Evolutionary conservation across 2,113 vertebrate species (phyloP).

Genomic region (Chaetodon trifascialis): DNA sequence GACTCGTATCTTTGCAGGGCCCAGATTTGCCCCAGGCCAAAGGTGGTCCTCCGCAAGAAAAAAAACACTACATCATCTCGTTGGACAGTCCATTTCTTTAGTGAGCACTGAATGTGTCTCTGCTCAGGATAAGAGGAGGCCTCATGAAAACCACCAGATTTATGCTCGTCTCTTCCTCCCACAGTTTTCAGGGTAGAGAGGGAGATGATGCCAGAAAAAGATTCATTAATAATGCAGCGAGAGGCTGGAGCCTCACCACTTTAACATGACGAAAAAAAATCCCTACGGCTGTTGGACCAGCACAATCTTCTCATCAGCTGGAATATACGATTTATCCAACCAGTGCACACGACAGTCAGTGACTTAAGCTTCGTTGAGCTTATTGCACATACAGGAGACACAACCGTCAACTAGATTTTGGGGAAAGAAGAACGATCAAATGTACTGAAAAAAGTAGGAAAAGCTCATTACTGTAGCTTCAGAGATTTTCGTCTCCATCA

Average conservation of each 20-base stretch:
- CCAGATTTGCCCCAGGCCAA: not conserved
- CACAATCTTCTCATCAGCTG: constrained; percentile 28
- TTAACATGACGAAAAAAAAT: constrained; percentile 51
- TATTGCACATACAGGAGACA: constrained; percentile 32
- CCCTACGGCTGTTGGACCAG: constrained; percentile 42
- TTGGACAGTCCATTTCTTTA: not conserved
- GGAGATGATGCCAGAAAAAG: constrained; percentile 75
- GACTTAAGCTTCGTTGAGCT: constrained; percentile 16
- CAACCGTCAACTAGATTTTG: constrained; percentile 17
- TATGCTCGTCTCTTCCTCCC: constrained; percentile 51
- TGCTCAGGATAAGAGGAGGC: constrained; percentile 35
- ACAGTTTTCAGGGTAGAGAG: constrained; percentile 65
- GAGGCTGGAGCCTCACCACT: constrained; percentile 72
- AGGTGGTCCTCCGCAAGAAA: not conserved
- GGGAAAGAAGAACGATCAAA: constrained; percentile 40
- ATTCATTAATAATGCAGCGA: constrained; percentile 81
- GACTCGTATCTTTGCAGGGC: constrained; percentile 5
- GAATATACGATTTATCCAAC: constrained; percentile 12
- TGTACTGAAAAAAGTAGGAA: constrained; percentile 30
- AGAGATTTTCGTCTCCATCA: constrained; percentile 29
- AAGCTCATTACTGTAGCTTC: constrained; percentile 42
- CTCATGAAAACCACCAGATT: constrained; percentile 57
- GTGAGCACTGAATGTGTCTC: not conserved
- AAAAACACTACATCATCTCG: not conserved
- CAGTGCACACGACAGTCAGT: constrained; percentile 3